Percentiles rank a stretch among this genome's conserved stretches.
Conservation (phyloP, 2,888 invertebrate species). For the Glyphotaelius pellucidus region DNA sequence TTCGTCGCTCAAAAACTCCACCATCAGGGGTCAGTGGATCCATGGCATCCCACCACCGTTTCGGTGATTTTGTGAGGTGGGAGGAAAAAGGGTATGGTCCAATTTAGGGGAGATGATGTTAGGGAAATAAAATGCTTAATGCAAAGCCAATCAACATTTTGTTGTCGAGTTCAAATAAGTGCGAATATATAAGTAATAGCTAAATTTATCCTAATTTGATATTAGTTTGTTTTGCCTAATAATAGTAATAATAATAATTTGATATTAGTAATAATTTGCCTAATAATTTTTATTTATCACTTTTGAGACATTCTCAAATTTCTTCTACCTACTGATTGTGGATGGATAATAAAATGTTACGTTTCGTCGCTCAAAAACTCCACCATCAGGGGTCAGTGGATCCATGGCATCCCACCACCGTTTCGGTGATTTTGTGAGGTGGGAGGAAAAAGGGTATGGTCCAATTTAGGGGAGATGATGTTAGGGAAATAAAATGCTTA, state of each 20-base stretch:
- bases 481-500: no score
- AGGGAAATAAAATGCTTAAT: no score
- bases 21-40: neutral
- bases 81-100: neutral
- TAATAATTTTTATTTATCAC: no score
- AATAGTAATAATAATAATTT: no score
- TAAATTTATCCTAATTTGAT: no score
- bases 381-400: neutral
- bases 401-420: neutral
- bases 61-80: neutral
- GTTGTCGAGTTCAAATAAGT: neutral
- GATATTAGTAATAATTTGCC: no score
- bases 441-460: neutral
- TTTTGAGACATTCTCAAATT: neutral
- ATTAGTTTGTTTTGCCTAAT: no score
- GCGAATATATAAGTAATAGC: no score
- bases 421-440: neutral
- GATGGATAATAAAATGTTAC: no score
- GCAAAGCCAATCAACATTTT: no score
- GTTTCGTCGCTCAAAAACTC: neutral
- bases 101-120: neutral
- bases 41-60: neutral
- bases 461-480: neutral
- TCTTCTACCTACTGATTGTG: neutral
- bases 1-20: neutral